Conservation (phyloP, 2,888 invertebrate species). For the Tetragnatha montana region DNA sequence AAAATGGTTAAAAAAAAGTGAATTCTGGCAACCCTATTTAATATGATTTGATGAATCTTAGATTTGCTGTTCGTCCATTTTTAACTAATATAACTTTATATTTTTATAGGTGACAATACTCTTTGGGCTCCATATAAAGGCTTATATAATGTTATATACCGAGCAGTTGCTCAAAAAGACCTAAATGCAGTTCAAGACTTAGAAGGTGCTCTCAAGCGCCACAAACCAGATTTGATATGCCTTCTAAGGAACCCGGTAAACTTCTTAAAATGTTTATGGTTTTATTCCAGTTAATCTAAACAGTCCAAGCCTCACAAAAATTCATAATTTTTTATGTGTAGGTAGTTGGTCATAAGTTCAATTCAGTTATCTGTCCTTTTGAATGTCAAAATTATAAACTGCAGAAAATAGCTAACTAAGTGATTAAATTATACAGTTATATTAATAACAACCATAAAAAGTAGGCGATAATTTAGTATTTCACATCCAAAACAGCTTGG, state of each 20-base stretch:
- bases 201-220: constrained; percentile 85
- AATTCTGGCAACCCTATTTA: too few relatives aligned
- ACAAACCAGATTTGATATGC: constrained; percentile 90
- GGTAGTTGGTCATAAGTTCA: background rate
- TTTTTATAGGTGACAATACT: constrained; percentile 44
- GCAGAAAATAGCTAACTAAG: too few relatives aligned
- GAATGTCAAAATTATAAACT: too few relatives aligned
- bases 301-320: background rate
- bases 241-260: constrained; percentile 91
- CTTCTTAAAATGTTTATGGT: constrained; percentile 69
- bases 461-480: too few relatives aligned
- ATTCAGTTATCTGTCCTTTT: too few relatives aligned
- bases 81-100: background rate
- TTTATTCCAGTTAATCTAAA: background rate
- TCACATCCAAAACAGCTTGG: too few relatives aligned
- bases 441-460: too few relatives aligned
- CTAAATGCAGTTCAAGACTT: constrained; percentile 78
- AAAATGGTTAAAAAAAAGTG: background rate
- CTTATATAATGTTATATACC: constrained; percentile 75
- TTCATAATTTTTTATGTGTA: background rate
- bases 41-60: background rate
- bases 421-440: too few relatives aligned
- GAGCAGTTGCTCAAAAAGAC: constrained; percentile 75
- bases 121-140: constrained; percentile 77
- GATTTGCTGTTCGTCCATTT: background rate